Evolutionary conservation across 2,113 vertebrate species (phyloP), one percentile per base, ranked within the genome.

Genomic region (Alethe diademata): DNA sequence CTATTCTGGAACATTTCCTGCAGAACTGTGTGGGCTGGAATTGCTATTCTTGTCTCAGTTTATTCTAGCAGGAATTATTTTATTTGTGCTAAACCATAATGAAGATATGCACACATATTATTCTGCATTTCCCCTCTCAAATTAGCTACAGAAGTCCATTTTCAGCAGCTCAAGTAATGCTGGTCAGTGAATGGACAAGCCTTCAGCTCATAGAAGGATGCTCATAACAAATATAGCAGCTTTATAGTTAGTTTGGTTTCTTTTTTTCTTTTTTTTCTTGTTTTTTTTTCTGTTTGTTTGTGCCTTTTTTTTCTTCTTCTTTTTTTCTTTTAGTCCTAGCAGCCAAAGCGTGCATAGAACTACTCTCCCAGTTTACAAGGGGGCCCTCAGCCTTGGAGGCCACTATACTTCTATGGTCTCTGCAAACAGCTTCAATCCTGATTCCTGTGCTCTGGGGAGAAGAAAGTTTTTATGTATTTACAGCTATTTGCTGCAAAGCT

Each of bases 11-110:
- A 84, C 40, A 81, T 60, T 91, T 95, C 57, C 72, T 48, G 43
- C 76, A 92, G 76, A 91, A 85, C 40, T 1, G 2, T 85, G 89
- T 96, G 84, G 92, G 91, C n/a, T 93, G 66, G 47, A 83, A 94
- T 67, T 62, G 47, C 92, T 97, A 83, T 96, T 96, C 88, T 94
- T 62, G 86, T 86, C 79, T 66, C 69, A 47, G 86, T 90, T 96
- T 94, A 92, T 97, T 95, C 95, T 86, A 94, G 42, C 78, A 94
- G 51, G 69, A 90, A 71, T 83, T 66, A 74, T 80, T 86, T 87
- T 58, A 82, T 89, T 94, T 93, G 33, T 78, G 31, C 42, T 78
- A 92, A 91, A 93, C 12, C 31, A 33, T 53, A 91, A 95, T 51
- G 73, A 84, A 65, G 36, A 64, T 47, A 67, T 18, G 19, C 12